Base-by-base conservation (phyloP, 2,113 vertebrate species). In the Cyprinodon tularosa region DNA sequence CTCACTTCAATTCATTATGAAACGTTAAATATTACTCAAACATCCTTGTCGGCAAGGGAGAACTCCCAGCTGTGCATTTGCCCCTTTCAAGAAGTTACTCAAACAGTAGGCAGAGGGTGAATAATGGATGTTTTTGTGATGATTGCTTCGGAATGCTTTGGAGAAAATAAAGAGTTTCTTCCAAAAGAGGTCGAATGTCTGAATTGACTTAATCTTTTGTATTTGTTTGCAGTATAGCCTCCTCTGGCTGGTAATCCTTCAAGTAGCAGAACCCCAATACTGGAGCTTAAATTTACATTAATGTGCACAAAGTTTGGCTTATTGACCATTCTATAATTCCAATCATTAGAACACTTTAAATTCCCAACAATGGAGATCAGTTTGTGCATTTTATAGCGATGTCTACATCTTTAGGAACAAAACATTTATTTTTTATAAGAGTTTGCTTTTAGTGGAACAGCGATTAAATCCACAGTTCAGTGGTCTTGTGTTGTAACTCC, bases 41-140 rank as follows among this genome's bases (percentile, higher is more conserved):
- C 80, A 12, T 60, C 17, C 13, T 9, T 11, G 38, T 72, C 68
- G 61, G 67, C 20, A 40, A 60, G 80, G 62, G 60, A 72, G 45
- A 38, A 53, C 75, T 72, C 76, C 68, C 71, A 79, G 71, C 69
- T 73, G 70, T 72, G 75, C 75, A 13, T 85, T 81, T 84, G 73
- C 76, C 39, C 74, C 82, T 74, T 84, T 84, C 64, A 79, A 67
- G 53, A 74, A 86, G 71, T 81, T 66, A 80, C 85, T 78, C 82
- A 84, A 91, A 90, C 86, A 90, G 84, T 73, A 75, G 82, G 82
- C 83, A 74, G 82, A 69, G 75, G 84, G 87, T 92, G 83, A 93
- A 92, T 92, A 92, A 94, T 94, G 76, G 77, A 92, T 92, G 89
- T 81, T 84, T 78, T 86, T 89, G 71, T 86, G 69, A 85, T 82